A percentile compares a stretch with the other conserved stretches of the same genome.
Conservation (phyloP, 2,797 vertebrate genomes). For the Sebastes miniatus region DNA sequence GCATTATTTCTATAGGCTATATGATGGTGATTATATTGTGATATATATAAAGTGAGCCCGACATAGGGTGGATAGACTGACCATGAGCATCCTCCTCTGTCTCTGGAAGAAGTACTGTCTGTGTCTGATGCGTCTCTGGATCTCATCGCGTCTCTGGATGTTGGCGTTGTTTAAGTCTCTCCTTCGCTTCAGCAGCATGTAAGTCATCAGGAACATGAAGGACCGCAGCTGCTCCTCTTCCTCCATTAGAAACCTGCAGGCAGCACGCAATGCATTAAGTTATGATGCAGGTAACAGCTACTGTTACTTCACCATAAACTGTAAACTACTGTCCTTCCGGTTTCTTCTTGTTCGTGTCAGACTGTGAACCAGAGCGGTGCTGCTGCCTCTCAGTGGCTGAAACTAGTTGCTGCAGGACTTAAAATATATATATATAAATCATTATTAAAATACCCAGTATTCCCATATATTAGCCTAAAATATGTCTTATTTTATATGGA, state of each 20-base stretch:
- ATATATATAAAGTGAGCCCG: neutral
- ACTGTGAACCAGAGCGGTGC: neutral
- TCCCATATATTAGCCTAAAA: too few relatives aligned
- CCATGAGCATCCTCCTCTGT: conserved; percentile 82
- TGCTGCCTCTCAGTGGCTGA: conserved; percentile 51
- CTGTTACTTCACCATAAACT: neutral
- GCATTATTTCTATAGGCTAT: neutral
- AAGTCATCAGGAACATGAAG: conserved; percentile 78
- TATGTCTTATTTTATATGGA: too few relatives aligned
- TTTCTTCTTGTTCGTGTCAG: neutral
- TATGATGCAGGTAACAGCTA: neutral
- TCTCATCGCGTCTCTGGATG: conserved; percentile 72
- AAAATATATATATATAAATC: too few relatives aligned
- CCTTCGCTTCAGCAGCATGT: conserved; percentile 80
- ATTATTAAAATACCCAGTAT: too few relatives aligned
- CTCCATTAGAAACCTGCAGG: conserved; percentile 56
- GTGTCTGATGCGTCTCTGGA: conserved; percentile 79
- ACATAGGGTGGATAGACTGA: conserved; percentile 27
- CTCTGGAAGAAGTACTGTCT: conserved; percentile 84
- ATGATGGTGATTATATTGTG: neutral
- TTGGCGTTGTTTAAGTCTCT: conserved; percentile 71
- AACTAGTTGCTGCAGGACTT: neutral
- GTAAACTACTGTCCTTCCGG: conserved; percentile 25
- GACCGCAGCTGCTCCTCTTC: conserved; percentile 68
- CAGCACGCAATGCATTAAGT: neutral